Base-by-base conservation (phyloP, 2,797 vertebrate species). In the Geotrypetes seraphini region DNA sequence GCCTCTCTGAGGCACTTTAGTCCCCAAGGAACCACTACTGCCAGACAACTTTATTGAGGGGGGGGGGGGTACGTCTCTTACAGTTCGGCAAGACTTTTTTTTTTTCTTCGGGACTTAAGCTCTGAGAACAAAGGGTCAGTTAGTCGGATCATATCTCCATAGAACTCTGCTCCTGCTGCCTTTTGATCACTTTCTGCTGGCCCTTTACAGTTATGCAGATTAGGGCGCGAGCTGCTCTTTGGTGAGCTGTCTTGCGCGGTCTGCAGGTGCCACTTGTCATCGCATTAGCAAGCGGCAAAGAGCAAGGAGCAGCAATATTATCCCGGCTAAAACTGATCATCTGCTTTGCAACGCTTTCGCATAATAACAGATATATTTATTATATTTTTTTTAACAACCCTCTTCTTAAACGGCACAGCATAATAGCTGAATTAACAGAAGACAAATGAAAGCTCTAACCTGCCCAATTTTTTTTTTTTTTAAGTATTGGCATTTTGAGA, bases 231-330 rank as follows among this genome's bases (percentile, higher is more conserved):
- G 53, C 46, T 49, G 43, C 54, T 62, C 76, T 85, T 84, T 84
- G 73, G 80, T 83, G 77, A 73, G 42, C 23, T 60, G 63, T n/a
- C 39, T 67, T 61, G 27, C 1, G 53, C 49, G 66, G 54, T 6
- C 62, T 31, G 28, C 78, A 82, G 78, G 78, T 84, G 81, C 69
- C 66, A 57, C 50, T 64, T 50, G 73, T 72, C 72, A 75, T 63
- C 69, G 56, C 53, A 53, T 63, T 69, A 66, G 48, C 55, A 63
- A 59, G 33, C 43, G 44, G 46, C 33, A 50, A 53, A 52, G 33
- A 64, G 44, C 36, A 57, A 53, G 52, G 33, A 64, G 44, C 36
- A 57, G 40, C 32, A 45, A 32, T 27, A 57, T 50, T n/a, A n/a
- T 16, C 23, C 18, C 38, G 33, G 29, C 32, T 44, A 50, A 36